Evolutionary conservation across 2,113 vertebrate species (phyloP).

Genomic region (Cepphus grylle): DNA sequence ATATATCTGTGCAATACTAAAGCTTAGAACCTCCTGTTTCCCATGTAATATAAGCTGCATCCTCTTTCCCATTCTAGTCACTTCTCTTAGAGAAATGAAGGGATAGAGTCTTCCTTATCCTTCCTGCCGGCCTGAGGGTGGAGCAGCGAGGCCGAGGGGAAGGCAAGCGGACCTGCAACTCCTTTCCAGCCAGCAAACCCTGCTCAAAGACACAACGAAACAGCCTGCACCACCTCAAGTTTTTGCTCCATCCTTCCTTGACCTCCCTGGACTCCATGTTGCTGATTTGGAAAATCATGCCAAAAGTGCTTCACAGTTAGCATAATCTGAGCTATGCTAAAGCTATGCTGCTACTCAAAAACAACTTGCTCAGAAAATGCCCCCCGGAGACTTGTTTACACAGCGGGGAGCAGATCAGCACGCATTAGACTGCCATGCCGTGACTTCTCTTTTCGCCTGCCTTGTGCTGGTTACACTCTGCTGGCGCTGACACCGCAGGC

Average conservation of each 20-base stretch:
- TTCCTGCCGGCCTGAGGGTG: neutral
- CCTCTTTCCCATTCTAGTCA: neutral
- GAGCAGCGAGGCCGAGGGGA: neutral
- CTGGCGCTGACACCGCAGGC: neutral
- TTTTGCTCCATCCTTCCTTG: neutral
- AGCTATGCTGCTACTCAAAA: neutral
- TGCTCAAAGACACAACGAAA: neutral
- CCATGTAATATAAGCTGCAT: neutral
- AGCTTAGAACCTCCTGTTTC: neutral
- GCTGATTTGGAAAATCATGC: neutral
- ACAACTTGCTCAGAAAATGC: neutral
- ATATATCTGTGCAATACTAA: neutral
- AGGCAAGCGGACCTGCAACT: neutral
- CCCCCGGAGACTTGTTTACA: neutral
- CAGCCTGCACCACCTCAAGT: neutral
- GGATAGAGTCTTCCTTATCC: neutral
- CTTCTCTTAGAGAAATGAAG: neutral
- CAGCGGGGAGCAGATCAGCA: neutral
- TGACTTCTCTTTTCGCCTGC: neutral
- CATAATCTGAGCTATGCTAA: neutral
- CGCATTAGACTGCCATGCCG: accelerated
- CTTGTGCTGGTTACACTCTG: neutral
- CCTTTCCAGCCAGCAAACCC: neutral
- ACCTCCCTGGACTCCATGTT: neutral
- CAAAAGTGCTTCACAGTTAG: neutral